phyloP scores from a whole-genome alignment of 2,888 invertebrate species.

The Chymomyza caudatula region DNA sequence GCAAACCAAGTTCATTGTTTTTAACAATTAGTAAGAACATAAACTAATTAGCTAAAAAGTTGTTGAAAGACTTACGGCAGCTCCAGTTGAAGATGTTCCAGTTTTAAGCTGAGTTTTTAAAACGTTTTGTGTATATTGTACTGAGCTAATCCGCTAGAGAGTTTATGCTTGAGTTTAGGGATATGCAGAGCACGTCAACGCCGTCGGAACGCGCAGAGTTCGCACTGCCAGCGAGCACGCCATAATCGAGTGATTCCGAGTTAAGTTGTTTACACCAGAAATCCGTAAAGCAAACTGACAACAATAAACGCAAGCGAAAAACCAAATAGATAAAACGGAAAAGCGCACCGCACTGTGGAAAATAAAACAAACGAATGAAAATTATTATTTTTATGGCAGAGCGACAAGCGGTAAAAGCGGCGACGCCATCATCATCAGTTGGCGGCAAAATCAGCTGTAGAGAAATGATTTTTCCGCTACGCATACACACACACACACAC shows the following conservation, averaged over 20 bases:
- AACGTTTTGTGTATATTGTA: neutral
- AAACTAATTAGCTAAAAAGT: neutral
- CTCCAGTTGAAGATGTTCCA: too few relatives aligned
- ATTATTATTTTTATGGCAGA: conserved; percentile 33
- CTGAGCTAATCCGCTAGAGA: too few relatives aligned
- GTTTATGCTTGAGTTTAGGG: neutral
- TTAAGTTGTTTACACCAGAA: conserved; percentile 45
- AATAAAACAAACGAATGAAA: conserved; percentile 59
- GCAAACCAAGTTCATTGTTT: neutral
- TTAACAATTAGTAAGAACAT: neutral
- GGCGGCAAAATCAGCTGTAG: conserved; percentile 27
- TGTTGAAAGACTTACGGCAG: neutral
- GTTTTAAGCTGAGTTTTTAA: neutral
- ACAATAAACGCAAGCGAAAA: neutral
- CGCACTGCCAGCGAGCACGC: conserved; percentile 8
- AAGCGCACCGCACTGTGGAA: conserved; percentile 35
- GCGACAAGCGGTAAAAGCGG: conserved; percentile 2
- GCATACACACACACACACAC: neutral
- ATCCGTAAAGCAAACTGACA: conserved; percentile 37
- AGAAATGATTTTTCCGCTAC: conserved; percentile 2
- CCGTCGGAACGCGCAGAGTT: conserved; percentile 22
- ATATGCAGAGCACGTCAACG: neutral
- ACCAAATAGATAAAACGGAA: conserved; percentile 1
- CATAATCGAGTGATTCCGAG: conserved; percentile 10
- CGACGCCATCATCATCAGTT: conserved; percentile 14